Base-by-base conservation (phyloP, 2,797 vertebrate genomes). In the Paratrypauchen microcephalus region DNA sequence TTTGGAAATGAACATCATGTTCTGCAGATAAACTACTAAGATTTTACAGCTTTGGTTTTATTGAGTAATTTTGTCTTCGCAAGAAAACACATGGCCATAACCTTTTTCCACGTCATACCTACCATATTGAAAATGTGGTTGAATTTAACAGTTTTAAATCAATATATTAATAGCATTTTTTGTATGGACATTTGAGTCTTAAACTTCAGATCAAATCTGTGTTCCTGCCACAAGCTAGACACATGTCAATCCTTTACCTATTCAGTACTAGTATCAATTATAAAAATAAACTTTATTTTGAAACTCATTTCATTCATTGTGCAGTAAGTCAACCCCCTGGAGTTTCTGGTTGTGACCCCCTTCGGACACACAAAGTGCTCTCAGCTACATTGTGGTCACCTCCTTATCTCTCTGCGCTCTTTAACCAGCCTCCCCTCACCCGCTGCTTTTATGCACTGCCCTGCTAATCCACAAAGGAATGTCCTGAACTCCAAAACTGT, bases 381-480 rank as follows among this genome's bases (percentile, higher is more conserved):
- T 75, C 71, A 72, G 55, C 69, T 52, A 58, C 76, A 78, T 85
- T 90, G 87, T 87, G 74, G 76, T 73, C 55, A 68, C 78, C 70
- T 81, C 79, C 74, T 66, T 72, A 77, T 85, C 82, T 77, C 74
- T 73, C 15, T 66, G 82, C 81, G 50, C 77, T 75, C 76, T 81
- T 75, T 82, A 63, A 68, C 77, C 83, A 75, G 64, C 68, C 69
- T 78, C 81, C 80, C 79, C 72, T 65, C 81, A 76, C 83, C 82
- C 80, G 28, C 77, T 75, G 80, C 87, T 84, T 88, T 89, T 83
- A 85, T 90, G 82, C 71, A 12, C 76, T 80, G 84, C 73, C 78
- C 79, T 82, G 72, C 82, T 91, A 92, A 93, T 92, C 91, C 88
- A 82, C 88, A 86, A 60, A 80, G 92, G 92, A 93, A 92, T 93